Evolutionary conservation across 1,140 invertebrate species (phyloP).

Genomic region (Berghia stephanieae): DNA sequence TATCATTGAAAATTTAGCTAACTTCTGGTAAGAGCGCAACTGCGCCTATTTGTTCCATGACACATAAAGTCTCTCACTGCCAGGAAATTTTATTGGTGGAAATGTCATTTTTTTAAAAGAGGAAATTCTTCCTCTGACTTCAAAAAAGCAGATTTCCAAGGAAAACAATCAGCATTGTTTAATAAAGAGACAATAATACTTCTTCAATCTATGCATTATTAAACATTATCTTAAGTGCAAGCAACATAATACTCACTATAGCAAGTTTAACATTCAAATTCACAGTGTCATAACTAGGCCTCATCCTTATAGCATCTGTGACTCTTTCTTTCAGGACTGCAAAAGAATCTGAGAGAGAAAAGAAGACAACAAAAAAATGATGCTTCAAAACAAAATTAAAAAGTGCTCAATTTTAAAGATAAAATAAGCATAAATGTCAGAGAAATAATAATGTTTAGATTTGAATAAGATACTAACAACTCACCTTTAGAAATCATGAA

Average conservation of each 20-base stretch:
- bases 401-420: background rate
- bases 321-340: slow-evolving; percentile 16
- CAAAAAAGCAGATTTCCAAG: no score
- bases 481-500: slow-evolving; percentile 27
- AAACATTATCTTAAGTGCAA: background rate
- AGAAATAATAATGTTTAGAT: no score
- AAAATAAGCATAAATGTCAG: background rate
- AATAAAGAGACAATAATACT: no score
- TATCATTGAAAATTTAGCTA: no score
- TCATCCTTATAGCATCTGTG: slow-evolving; percentile 21
- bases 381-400: background rate
- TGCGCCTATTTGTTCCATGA: no score
- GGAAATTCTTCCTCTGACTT: no score
- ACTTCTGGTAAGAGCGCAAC: no score
- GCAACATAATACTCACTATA: slow-evolving; percentile 13
- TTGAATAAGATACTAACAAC: no score
- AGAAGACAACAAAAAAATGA: background rate
- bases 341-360: slow-evolving; percentile 11
- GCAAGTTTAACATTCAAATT: slow-evolving; percentile 14
- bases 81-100: no score
- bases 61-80: no score
- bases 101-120: no score
- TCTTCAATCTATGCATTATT: background rate
- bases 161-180: no score
- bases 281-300: slow-evolving; percentile 11